Conservation (phyloP, 1,140 invertebrate species). For the Aphaenogaster floridana region DNA sequence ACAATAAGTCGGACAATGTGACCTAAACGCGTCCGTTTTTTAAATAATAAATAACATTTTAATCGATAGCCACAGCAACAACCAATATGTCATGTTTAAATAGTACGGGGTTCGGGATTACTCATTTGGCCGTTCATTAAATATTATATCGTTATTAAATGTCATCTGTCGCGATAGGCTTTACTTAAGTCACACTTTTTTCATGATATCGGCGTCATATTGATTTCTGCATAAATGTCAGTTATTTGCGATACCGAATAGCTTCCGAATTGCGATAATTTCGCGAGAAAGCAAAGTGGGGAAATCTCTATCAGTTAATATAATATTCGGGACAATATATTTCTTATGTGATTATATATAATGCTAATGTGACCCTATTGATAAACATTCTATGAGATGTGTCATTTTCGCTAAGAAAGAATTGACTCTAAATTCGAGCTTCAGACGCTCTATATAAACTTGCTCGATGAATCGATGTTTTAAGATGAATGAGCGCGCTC, state of each 20-base stretch:
- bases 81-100: background rate
- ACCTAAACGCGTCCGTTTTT: background rate
- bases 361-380: background rate
- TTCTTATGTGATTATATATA: background rate
- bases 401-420: background rate
- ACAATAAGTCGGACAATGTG: background rate
- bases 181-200: background rate
- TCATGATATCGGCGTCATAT: background rate
- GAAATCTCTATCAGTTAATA: background rate
- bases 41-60: constrained; percentile 8
- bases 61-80: background rate
- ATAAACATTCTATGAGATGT: background rate
- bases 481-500: background rate
- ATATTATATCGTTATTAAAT: constrained; percentile 24
- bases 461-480: background rate
- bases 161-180: constrained; percentile 2
- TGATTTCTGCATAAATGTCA: constrained; percentile 9
- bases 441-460: background rate
- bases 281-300: background rate
- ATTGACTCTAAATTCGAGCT: background rate
- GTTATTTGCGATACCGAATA: background rate
- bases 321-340: background rate
- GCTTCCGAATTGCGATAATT: background rate
- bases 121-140: background rate
- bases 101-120: background rate